These are phyloP conservation scores for Zosterops pallidus DNA, from an alignment of 2,113 vertebrate species.

Conservation along the genomic window DNA sequence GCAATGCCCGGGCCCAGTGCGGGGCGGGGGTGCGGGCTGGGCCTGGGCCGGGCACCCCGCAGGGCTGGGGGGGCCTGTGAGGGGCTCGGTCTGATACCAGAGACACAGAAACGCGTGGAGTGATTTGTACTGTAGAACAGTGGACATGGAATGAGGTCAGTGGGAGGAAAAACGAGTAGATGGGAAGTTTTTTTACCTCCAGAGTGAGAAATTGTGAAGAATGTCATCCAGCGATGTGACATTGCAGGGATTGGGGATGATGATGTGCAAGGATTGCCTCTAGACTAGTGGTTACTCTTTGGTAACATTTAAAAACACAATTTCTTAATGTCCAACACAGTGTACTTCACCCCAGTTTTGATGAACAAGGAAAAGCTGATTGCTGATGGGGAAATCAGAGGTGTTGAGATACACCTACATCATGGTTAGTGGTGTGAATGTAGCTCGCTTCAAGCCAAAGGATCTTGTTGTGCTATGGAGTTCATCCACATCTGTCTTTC, in stretches of 20 bases:
- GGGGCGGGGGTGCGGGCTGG: rapidly evolving
- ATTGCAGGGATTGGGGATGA: background rate
- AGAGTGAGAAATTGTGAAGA: too few species aligned
- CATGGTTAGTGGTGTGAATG: background rate
- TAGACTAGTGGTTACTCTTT: background rate
- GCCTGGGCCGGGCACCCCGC: rapidly evolving
- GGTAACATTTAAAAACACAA: background rate
- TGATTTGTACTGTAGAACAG: background rate
- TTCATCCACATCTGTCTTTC: background rate
- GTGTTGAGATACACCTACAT: background rate
- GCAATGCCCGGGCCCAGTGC: rapidly evolving
- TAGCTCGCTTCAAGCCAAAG: background rate
- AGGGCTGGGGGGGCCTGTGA: rapidly evolving
- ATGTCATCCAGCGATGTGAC: rapidly evolving
- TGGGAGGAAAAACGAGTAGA: background rate
- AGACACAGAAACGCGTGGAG: too few species aligned
- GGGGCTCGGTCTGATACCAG: rapidly evolving
- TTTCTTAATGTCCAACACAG: background rate
- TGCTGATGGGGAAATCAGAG: background rate
- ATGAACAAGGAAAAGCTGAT: background rate
- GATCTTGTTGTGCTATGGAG: background rate
- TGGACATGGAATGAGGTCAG: too few species aligned
- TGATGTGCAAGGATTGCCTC: background rate
- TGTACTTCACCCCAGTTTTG: background rate
- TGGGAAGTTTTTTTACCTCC: background rate